Evolutionary conservation across 2,797 vertebrate species (phyloP), one percentile per base, ranked within the genome.

Genomic region (Perodicticus potto): DNA sequence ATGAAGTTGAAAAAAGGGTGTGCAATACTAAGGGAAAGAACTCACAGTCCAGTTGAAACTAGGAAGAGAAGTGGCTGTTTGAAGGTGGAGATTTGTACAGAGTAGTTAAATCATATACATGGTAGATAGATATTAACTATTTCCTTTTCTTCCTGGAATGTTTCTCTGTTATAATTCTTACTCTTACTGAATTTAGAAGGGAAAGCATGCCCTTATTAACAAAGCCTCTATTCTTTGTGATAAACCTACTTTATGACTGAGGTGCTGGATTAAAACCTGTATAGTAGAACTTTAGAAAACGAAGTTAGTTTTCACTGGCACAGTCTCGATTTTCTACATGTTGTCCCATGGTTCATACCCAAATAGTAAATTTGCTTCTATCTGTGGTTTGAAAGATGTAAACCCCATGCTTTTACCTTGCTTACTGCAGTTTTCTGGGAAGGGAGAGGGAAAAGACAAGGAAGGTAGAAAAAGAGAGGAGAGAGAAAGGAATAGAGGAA

Each of bases 21-120:
- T 49, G 9, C 76, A 72, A 89, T 94, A 67, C 8, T 77, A 86
- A 40, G 6, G 7, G 32, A 73, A 88, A 89, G 5, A 86, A 85
- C 49, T 55, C 57, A 83, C 20, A 72, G 16, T 85, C 27, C 49
- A 91, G 1, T 32, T 63, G 16, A 19, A 77, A 53, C 14, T 73
- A 84, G 80, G 45, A 94, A 81, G n/a, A 89, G 22, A 95, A 89
- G 12, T 77, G 8, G 43, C 63, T n/a, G 61, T 86, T 91, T 16
- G 27, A 37, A 84, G 49, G 70, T 74, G 37, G 72, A 83, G 23
- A 69, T 69, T 83, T 45, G 32, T 89, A 37, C 9, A n/a, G 43
- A 92, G 17, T 20, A 59, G 20, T 40, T 85, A 67, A 88, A 37
- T 83, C 63, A 73, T 34, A 61, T 85, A 81, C 93, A 59, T 77